Conservation (phyloP, 2,797 vertebrate genomes). For the Ispidina lecontei region DNA sequence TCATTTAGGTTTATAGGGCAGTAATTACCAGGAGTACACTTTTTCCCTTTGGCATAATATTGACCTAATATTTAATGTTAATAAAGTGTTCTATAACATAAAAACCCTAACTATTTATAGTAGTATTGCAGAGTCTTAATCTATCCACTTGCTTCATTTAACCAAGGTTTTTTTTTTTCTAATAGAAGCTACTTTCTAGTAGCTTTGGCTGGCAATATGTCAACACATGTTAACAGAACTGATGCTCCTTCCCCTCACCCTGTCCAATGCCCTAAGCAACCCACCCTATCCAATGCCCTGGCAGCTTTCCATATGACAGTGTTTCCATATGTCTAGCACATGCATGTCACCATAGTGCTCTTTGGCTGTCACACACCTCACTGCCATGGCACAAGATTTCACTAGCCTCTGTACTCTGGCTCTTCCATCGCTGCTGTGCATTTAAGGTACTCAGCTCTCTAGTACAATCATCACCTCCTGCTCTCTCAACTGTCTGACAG, state of each 20-base stretch:
- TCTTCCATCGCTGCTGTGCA: not conserved
- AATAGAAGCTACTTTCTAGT: not conserved
- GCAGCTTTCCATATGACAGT: not conserved
- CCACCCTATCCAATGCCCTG: not conserved
- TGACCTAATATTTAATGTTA: constrained; percentile 29
- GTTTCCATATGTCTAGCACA: fast-evolving
- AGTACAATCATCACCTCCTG: not conserved
- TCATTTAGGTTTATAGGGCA: constrained; percentile 59
- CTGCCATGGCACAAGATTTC: not conserved
- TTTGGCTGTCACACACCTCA: not conserved
- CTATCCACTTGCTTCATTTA: not conserved
- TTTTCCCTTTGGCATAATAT: constrained; percentile 38
- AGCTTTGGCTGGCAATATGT: not conserved
- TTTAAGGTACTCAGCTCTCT: not conserved
- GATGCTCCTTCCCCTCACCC: not conserved
- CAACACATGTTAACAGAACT: not conserved
- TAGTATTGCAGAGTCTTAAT: not conserved
- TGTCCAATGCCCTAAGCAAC: not conserved
- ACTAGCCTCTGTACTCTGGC: not conserved
- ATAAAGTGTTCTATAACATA: not conserved
- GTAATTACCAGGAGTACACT: constrained; percentile 21
- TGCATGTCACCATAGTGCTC: fast-evolving
- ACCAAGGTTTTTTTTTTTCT: not conserved
- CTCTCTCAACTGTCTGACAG: not conserved
- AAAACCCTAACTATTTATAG: not conserved